A percentile compares a stretch with the other conserved stretches of the same genome.
These are phyloP conservation scores for Lacerta bilineata DNA, from an alignment of 2,797 vertebrate species.

Conservation along the genomic window DNA sequence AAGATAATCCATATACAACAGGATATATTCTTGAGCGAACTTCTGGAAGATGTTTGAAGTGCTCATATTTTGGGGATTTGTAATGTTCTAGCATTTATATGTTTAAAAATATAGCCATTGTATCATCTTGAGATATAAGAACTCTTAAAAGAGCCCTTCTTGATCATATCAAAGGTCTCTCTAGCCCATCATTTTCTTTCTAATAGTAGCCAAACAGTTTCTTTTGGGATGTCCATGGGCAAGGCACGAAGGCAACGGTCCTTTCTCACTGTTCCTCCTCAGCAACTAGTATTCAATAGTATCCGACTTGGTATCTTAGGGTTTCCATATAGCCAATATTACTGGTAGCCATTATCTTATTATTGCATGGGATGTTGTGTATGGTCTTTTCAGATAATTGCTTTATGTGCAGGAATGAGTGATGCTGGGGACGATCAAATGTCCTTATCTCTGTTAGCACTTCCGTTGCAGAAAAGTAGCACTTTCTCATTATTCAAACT, in stretches of 20 bases:
- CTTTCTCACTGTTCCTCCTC: neutral
- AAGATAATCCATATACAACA: neutral
- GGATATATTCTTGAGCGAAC: neutral
- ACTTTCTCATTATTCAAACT: neutral
- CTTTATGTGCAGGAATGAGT: neutral
- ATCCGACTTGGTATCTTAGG: too few species aligned
- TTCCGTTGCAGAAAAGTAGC: neutral
- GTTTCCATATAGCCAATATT: neutral
- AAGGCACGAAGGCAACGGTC: neutral
- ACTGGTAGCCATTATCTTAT: neutral
- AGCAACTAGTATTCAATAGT: neutral
- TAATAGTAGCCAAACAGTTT: neutral
- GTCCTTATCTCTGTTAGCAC: neutral
- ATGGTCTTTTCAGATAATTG: neutral
- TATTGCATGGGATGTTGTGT: neutral
- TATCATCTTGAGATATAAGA: neutral
- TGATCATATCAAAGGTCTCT: neutral
- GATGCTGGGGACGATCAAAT: too few species aligned
- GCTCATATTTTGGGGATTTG: neutral
- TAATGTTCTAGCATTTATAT: neutral
- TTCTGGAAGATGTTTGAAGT: neutral
- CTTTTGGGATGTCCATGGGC: neutral
- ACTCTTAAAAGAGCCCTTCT: neutral
- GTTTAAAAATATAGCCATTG: neutral
- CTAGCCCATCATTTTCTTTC: neutral